Conservation (phyloP, 2,888 invertebrate species). For the Hypolimnas misippus region DNA sequence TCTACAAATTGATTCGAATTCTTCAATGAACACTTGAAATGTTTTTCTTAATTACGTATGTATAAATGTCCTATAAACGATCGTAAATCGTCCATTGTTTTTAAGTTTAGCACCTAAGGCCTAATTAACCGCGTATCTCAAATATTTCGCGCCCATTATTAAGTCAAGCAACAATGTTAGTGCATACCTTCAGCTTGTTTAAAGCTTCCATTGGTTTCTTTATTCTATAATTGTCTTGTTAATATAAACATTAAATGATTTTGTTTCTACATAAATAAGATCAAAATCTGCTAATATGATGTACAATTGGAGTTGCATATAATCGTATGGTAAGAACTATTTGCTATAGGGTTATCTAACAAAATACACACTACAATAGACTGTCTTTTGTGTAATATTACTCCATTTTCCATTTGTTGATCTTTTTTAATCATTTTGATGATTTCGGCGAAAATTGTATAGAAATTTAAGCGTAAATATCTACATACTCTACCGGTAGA, state of each 20-base stretch:
- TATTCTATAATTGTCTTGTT: constrained; percentile 4
- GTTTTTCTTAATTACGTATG: constrained; percentile 1
- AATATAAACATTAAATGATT: not conserved
- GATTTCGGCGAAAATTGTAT: no score
- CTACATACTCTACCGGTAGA: no score
- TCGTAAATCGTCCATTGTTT: constrained; percentile 38
- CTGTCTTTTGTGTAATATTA: no score
- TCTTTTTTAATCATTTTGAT: no score
- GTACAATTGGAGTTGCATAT: no score
- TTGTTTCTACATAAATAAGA: not conserved
- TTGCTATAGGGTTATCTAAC: no score
- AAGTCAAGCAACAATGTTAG: constrained; percentile 17
- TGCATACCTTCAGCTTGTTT: constrained; percentile 16
- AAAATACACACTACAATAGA: no score
- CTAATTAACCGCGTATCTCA: constrained; percentile 21
- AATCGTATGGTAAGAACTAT: no score
- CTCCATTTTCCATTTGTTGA: no score
- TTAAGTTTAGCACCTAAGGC: constrained; percentile 32
- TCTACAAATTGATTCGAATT: constrained; percentile 1
- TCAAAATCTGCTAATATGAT: no score
- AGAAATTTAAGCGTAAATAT: no score
- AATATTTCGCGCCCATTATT: constrained; percentile 17
- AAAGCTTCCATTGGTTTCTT: constrained; percentile 15
- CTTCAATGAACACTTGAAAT: constrained; percentile 1
- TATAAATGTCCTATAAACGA: constrained; percentile 7